Evolutionary conservation across 2,797 vertebrate genomes (phyloP).

Genomic region (Crenichthys baileyi): DNA sequence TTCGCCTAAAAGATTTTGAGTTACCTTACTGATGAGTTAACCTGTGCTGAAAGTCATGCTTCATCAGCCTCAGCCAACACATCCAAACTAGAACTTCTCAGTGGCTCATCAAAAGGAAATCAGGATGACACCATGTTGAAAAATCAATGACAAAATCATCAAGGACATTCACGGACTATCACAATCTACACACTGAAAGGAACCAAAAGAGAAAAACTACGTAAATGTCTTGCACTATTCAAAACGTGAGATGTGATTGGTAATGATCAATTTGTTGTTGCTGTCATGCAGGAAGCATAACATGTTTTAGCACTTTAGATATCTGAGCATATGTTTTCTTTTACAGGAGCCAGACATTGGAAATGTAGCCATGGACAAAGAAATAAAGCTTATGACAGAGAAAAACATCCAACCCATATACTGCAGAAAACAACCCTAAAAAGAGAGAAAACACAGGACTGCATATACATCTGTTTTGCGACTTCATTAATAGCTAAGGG

Average conservation of each 20-base stretch:
- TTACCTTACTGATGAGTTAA: conserved; percentile 11
- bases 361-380: background rate
- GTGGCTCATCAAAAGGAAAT: conserved; percentile 70
- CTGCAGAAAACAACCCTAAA: too few species aligned
- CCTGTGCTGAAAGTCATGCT: conserved; percentile 28
- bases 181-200: conserved; percentile 59
- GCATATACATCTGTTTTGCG: background rate
- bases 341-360: conserved; percentile 28
- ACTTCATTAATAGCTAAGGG: background rate
- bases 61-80: conserved; percentile 47
- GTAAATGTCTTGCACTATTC: conserved; percentile 63
- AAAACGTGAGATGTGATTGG: conserved; percentile 48
- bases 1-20: background rate
- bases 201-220: conserved; percentile 64
- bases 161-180: conserved; percentile 60
- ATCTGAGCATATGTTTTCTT: conserved; percentile 44
- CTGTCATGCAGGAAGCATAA: conserved; percentile 54
- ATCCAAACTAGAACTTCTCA: conserved; percentile 57
- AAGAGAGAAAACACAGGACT: background rate
- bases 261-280: conserved; percentile 60
- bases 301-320: conserved; percentile 51
- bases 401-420: background rate
- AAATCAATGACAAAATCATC: conserved; percentile 74
- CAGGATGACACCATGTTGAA: conserved; percentile 40
- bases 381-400: conserved; percentile 2